Conservation (phyloP, 2,888 invertebrate genomes). For the Trissolcus brochymenae region DNA sequence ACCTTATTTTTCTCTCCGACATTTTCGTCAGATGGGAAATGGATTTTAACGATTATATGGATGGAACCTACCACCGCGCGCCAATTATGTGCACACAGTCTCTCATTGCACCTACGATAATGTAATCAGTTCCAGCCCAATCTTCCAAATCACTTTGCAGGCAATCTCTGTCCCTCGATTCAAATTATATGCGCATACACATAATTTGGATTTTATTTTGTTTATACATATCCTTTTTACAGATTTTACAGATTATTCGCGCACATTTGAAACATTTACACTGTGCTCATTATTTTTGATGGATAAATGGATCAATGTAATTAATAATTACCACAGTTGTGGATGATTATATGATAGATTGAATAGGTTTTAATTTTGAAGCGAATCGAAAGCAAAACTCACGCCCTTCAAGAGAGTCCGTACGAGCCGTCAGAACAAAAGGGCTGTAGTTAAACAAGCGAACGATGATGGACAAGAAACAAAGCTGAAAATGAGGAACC, state of each 20-base stretch:
- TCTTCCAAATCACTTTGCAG: constrained; percentile 58
- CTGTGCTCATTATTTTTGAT: constrained; percentile 41
- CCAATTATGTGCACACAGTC: constrained; percentile 57
- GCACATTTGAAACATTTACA: constrained; percentile 25
- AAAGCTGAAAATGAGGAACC: constrained; percentile 27
- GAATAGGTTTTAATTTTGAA: too few relatives aligned
- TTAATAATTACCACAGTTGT: too few relatives aligned
- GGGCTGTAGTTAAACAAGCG: constrained; percentile 10
- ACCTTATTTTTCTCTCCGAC: constrained; percentile 23
- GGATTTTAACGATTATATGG: constrained; percentile 57
- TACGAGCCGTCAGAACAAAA: constrained; percentile 20
- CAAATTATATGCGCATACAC: constrained; percentile 49
- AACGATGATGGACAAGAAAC: constrained; percentile 23
- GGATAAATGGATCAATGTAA: too few relatives aligned
- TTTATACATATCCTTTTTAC: constrained; percentile 32
- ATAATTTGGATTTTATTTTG: constrained; percentile 31
- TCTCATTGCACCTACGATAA: constrained; percentile 56
- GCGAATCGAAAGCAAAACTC: constrained; percentile 26
- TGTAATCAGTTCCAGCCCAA: constrained; percentile 56
- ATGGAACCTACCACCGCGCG: constrained; percentile 48
- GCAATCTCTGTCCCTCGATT: constrained; percentile 42
- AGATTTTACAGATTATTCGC: constrained; percentile 41
- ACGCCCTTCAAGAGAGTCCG: constrained; percentile 37
- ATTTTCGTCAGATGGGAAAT: constrained; percentile 40
- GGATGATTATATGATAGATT: too few relatives aligned